These are phyloP conservation scores for Xanthostigma xanthostigma DNA, from an alignment of 2,888 invertebrate species.

Conservation along the genomic window DNA sequence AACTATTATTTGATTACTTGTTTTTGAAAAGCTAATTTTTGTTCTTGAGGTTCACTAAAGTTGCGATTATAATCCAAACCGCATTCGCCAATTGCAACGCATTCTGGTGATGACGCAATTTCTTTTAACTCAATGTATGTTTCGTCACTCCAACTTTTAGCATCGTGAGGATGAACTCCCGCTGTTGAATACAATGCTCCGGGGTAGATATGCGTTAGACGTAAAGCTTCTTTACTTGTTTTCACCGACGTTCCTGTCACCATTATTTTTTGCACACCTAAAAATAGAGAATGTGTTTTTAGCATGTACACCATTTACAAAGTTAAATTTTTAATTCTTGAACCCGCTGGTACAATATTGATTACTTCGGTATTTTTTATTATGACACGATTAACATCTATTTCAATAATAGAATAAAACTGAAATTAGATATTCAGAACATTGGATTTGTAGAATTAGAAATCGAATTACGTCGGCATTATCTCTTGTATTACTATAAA, in stretches of 20 bases:
- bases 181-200: slow-evolving; percentile 83
- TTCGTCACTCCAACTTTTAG: slow-evolving; percentile 66
- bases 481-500: too few species aligned
- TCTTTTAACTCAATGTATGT: slow-evolving; percentile 65
- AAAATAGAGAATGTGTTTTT: slow-evolving; percentile 9
- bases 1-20: slow-evolving; percentile 37
- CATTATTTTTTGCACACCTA: slow-evolving; percentile 88
- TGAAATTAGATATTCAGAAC: too few species aligned
- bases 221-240: slow-evolving; percentile 78
- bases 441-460: too few species aligned
- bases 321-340: slow-evolving; percentile 1
- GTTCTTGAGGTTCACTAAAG: slow-evolving; percentile 80
- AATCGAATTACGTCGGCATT: too few species aligned
- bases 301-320: slow-evolving; percentile 1
- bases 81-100: slow-evolving; percentile 88
- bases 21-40: slow-evolving; percentile 73
- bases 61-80: slow-evolving; percentile 89
- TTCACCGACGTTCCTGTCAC: slow-evolving; percentile 82
- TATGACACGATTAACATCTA: too few species aligned
- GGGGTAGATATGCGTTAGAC: slow-evolving; percentile 79
- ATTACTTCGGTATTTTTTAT: too few species aligned
- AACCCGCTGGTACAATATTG: too few species aligned
- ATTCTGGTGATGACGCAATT: slow-evolving; percentile 69
- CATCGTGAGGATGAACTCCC: slow-evolving; percentile 87
- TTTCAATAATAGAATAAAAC: too few species aligned